A percentile compares a stretch with the other conserved stretches of the same genome.
Evolutionary conservation across 2,888 invertebrate species (phyloP).

Genomic region (Thymelicus acteon): DNA sequence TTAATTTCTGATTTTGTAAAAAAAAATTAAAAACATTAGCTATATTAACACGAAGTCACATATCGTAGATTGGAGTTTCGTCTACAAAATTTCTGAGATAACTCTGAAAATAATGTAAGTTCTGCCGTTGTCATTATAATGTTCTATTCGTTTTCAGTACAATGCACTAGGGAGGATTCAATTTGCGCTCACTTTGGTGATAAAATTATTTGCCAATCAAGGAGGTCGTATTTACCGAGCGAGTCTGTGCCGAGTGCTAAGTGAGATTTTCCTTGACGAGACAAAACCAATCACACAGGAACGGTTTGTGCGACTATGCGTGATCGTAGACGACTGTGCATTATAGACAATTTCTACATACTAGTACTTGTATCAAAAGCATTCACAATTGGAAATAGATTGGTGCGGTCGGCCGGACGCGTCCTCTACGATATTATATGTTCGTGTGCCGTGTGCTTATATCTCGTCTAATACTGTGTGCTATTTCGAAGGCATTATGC

Average conservation of each 20-base stretch:
- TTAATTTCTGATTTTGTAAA: too few species aligned
- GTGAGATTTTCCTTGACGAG: constrained; percentile 11
- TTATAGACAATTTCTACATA: constrained; percentile 45
- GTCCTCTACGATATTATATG: constrained; percentile 34
- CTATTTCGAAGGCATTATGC: constrained; percentile 33
- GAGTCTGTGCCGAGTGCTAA: not conserved
- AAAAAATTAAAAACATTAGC: too few species aligned
- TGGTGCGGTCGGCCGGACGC: constrained; percentile 45
- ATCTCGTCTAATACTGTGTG: constrained; percentile 24
- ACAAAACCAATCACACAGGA: constrained; percentile 17
- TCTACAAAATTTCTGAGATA: too few species aligned
- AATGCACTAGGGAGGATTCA: not conserved
- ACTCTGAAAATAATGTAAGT: too few species aligned
- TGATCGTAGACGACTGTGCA: constrained; percentile 36
- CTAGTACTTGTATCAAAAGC: constrained; percentile 47
- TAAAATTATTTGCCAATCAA: constrained; percentile 15
- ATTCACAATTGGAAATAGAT: constrained; percentile 48
- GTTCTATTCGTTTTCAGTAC: not conserved
- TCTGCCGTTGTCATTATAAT: not conserved
- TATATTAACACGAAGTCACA: too few species aligned
- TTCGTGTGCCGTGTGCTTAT: constrained; percentile 28
- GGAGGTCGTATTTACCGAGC: not conserved
- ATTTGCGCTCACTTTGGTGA: not conserved
- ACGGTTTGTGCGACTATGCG: constrained; percentile 9
- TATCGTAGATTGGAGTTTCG: too few species aligned